Conservation (phyloP, 1,140 invertebrate genomes). For the Atta colombica region DNA sequence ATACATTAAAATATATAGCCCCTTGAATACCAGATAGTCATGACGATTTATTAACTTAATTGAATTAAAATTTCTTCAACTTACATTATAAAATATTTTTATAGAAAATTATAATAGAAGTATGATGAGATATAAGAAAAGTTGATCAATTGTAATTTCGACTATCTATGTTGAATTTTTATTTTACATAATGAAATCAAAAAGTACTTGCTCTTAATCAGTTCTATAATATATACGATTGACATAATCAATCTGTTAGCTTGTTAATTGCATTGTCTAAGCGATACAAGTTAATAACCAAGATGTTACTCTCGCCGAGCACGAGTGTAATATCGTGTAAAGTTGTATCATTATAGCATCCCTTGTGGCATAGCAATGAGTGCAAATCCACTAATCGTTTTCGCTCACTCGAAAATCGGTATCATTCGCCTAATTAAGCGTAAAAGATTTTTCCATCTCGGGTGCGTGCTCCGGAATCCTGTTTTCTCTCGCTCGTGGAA, state of each 20-base stretch:
- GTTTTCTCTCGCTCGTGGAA: conserved; percentile 25
- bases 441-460: conserved; percentile 28
- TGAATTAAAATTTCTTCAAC: not conserved
- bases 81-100: not conserved
- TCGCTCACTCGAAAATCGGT: conserved; percentile 1
- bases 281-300: conserved; percentile 3
- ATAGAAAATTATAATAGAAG: not conserved
- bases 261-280: conserved; percentile 8
- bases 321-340: conserved; percentile 33
- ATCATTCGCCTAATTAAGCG: conserved; percentile 47
- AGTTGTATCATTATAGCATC: not conserved
- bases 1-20: too few relatives aligned
- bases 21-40: too few relatives aligned
- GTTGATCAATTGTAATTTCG: not conserved
- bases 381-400: conserved; percentile 16
- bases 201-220: not conserved
- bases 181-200: not conserved
- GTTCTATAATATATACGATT: not conserved
- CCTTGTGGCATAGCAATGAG: not conserved
- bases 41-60: not conserved
- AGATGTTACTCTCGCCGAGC: not conserved
- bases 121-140: not conserved
- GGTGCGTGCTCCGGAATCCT: conserved; percentile 39
- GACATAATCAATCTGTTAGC: not conserved
- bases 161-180: not conserved